A percentile compares a stretch with the other conserved stretches of the same genome.
Evolutionary conservation across 2,113 vertebrate species (phyloP).

Genomic region (Urocynchramus pylzowi): DNA sequence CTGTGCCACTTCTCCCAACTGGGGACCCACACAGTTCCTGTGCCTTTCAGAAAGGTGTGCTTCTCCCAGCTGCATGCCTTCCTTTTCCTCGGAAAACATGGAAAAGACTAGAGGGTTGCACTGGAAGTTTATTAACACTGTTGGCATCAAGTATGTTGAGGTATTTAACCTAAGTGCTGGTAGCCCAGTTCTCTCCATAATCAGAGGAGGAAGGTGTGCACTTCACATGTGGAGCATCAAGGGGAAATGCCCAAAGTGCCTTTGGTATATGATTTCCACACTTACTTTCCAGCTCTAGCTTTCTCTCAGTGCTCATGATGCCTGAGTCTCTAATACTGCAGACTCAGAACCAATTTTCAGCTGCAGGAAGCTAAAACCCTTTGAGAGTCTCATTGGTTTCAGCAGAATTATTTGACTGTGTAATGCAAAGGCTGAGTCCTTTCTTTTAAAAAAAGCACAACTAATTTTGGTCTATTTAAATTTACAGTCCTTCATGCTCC

Average conservation of each 20-base stretch:
- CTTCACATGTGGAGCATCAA: not conserved
- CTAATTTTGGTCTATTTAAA: not conserved
- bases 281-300: not conserved
- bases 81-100: not conserved
- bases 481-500: not conserved
- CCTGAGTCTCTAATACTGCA: not conserved
- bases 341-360: not conserved
- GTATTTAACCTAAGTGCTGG: not conserved
- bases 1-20: not conserved
- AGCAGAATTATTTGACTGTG: not conserved
- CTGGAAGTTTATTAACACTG: not conserved
- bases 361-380: not conserved
- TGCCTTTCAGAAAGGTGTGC: not conserved
- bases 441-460: not conserved
- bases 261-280: not conserved
- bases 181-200: not conserved
- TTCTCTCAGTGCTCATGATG: not conserved
- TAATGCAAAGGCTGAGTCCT: not conserved
- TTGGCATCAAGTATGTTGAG: not conserved
- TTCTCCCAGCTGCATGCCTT: not conserved
- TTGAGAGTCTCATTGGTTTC: not conserved
- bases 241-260: not conserved
- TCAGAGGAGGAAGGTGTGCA: not conserved
- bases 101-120: not conserved
- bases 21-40: not conserved